Base-by-base conservation (phyloP, 2,113 vertebrate species). In the Dermatemys mawii region DNA sequence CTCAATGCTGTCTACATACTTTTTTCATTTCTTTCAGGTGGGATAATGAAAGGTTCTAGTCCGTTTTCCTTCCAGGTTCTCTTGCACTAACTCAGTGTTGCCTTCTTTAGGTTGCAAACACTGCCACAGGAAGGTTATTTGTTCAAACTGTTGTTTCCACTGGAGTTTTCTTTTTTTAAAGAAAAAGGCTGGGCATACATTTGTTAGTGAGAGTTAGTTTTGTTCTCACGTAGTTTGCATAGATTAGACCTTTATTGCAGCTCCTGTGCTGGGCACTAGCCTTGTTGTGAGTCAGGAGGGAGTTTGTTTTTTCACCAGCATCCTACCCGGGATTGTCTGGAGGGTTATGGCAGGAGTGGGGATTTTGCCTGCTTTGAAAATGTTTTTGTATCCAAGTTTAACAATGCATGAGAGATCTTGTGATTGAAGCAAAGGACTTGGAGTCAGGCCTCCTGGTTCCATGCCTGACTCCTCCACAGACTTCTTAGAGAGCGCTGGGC, bases 71-170 rank as follows among this genome's bases (percentile, higher is more conserved):
- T 81, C 67, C 3, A 0, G 1, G 6, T 9, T 5, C 27, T 7
- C 17, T 44, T 9, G 1, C 2, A 1, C 1, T 5, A 83, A 4
- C 21, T 2, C 0, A 0, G 49, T 46, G 8, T 29, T 22, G 5
- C 73, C 35, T 4, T 26, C 1, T 35, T 54, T 14, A 8, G 41
- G 3, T 38, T 26, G 2, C 9, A 6, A 38, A 24, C 22, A 73
- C 21, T 60, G 46, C 14, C 5, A 35, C 14, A 79, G 35, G 35
- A 60, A 11, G 12, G 41, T 76, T 76, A 26, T 46, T 46, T 10
- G 7, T 26, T 24, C 0, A 5, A n/a, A 19, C 41, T 0, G 0
- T 26, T 0, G 0, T 19, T 53, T 50, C 3, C 53, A 26, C 1
- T 0, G 0, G 3, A 1, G 16, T 6, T 21, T 26, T 24, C 5